Evolutionary conservation across 2,888 invertebrate species (phyloP), one percentile per base, ranked within the genome.

Genomic region (Griposia aprilina): DNA sequence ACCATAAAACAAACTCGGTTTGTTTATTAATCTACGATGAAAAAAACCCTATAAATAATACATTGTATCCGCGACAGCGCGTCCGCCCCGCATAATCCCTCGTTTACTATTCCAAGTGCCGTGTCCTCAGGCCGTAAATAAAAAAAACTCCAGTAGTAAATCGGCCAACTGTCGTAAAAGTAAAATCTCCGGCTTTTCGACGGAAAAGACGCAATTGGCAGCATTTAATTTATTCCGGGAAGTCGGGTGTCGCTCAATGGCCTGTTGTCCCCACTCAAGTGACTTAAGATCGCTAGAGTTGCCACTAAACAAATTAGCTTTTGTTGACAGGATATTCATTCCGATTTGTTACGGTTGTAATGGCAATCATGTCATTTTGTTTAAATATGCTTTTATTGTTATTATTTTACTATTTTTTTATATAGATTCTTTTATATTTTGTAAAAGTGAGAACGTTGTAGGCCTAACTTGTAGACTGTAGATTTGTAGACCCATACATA

Each of bases 201-300:
- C 75, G 77, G 80, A 78, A 79, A 81, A 76, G 78, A 78, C 81
- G 69, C 82, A 83, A 84, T 83, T 80, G 86, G 81, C 77, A 74
- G 65, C 79, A 72, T 87, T 90, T 88, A 88, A 90, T 90, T 90
- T 85, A 88, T 86, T 83, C 85, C 79, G 86, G 81, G 76, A 82
- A 81, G 76, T 73, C 78, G 74, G 79, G 84, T 87, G 88, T 87
- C 85, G 76, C 83, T 89, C 86, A 88, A 88, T 82, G 78, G 74
- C 73, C 79, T 74, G 87, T 88, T 74, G 72, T 69, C 69, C 71
- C 45, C 17, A 72, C 65, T 75, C 71, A 69, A 87, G 78, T 82
- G 75, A 57, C 74, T 78, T 76, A 74, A 79, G 79, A 83, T 82
- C 68, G 62, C 66, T 68, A 77, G 81, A 81, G 84, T 85, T 77